Evolutionary conservation across 2,888 invertebrate species (phyloP), one percentile per base, ranked within the genome.

Genomic region (Lomographa bimaculata): DNA sequence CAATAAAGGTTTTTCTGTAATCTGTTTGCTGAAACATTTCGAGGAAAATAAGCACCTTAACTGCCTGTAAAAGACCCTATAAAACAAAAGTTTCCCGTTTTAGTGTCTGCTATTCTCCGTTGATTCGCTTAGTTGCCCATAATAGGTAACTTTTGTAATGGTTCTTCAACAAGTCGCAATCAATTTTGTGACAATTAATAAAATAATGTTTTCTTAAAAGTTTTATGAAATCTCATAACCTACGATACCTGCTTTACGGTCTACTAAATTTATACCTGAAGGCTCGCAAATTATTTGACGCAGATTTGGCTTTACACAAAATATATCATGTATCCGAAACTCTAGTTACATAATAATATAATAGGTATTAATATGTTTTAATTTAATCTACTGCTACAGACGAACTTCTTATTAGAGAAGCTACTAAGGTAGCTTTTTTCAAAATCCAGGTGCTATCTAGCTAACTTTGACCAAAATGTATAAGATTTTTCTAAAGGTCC

Each of bases 111-210:
- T 51, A 49, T 50, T 35, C 37, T 43, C 37, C 38, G 45, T 49
- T 49, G 54, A 47, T 54, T 47, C 46, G 49, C 42, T 54, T 47
- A 54, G 51, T 49, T 45, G 51, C 40, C 49, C 49, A 49, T 51
- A 51, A 49, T 50, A 47, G 49, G 46, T 46, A 44, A 54, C 44
- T 54, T 50, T 35, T 38, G 11, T 37, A 48, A 48, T 44, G 14
- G 39, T 34, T 42, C 44, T 54, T 44, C 50, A 45, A 50, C 46
- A 40, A 38, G 40, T 33, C 40, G 36, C 35, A 34, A 49, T 37
- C 44, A 42, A 41, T 49, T 46, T 14, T 25, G 16, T 36, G 18
- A 5, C 30, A 32, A 30, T 36, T 27, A 42, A 32, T 36, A 41
- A 29, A 30, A 11, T 25, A 23, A 34, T 26, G 21, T 7, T 16